Evolutionary conservation across 2,113 vertebrate species (phyloP).

Genomic region (Paracanthobrama guichenoti): DNA sequence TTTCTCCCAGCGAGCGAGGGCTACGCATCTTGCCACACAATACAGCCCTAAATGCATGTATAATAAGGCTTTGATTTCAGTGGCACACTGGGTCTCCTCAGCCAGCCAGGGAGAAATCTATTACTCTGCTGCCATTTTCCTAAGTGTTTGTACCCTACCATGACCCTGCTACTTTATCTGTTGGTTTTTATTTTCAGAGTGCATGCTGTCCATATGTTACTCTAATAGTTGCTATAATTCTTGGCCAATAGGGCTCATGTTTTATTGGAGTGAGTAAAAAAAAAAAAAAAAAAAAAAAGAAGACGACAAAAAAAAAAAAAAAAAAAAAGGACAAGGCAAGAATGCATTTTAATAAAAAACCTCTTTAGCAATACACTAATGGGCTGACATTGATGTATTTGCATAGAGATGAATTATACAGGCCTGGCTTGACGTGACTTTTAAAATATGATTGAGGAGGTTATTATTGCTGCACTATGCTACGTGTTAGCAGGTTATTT

Average conservation of each 20-base stretch:
- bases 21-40: conserved; percentile 24
- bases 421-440: conserved; percentile 86
- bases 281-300: conserved; percentile 21
- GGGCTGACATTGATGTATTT: conserved; percentile 89
- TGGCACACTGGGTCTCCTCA: conserved; percentile 62
- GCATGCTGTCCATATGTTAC: conserved; percentile 92
- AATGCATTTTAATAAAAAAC: conserved; percentile 92
- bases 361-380: conserved; percentile 85
- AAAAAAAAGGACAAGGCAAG: conserved; percentile 60
- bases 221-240: conserved; percentile 96
- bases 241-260: conserved; percentile 87
- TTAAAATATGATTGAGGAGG: conserved; percentile 95
- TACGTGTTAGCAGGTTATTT: conserved; percentile 81
- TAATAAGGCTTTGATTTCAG: conserved; percentile 70
- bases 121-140: conserved; percentile 84
- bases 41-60: conserved; percentile 67
- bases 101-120: conserved; percentile 76
- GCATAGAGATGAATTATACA: conserved; percentile 95
- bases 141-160: conserved; percentile 88
- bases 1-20: conserved; percentile 28
- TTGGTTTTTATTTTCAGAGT: conserved; percentile 94
- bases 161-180: conserved; percentile 94
- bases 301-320: not conserved
- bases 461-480: conserved; percentile 86
- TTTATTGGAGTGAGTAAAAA: conserved; percentile 87